Base-by-base conservation (phyloP, 2,113 vertebrate genomes). In the Leuciscus idus region DNA sequence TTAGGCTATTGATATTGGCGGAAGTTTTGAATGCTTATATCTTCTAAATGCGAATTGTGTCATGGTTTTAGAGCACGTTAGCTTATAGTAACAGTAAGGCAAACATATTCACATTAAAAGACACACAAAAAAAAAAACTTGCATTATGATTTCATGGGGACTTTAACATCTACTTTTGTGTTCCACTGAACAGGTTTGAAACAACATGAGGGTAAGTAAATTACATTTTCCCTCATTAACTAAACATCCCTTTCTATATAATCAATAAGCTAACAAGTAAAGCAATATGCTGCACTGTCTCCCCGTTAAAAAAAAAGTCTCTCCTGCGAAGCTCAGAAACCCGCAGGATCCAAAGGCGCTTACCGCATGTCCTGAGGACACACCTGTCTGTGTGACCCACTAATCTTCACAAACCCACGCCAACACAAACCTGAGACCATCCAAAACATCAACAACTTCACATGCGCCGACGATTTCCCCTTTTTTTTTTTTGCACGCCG, bases 61-160 rank as follows among this genome's bases (percentile, higher is more conserved):
- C 15, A 52, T 15, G 5, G 50, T 10, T 43, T 43, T 43, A 43
- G 48, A 50, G 48, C 48, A 50, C 48, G 4, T 12, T 15, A 50
- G 12, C 12, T 50, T 50, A 50, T 50, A 50, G 48, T 50, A 50
- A 50, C 46, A 48, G 2, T 12, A 13, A 50, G 48, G 48, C 12
- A 4, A 4, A 15, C 3, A 13, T 33, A 33, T 50, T 50, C 7
- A 50, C 15, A 52, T 15, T 52, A 52, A 52, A 52, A 52, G 15
- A 26, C 26, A 26, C 0, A 4, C n/a, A 50, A 1, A 1, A 43
- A 8, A 43, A 43, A 43, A 39, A 7, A 0, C 39, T 1, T 52
- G 3, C 4, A 52, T 4, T 50, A 13, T 52, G 50, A 52, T 52
- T 52, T 52, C 50, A 52, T 52, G 13, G 13, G 50, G 50, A 17